phyloP scores from a whole-genome alignment of 2,888 invertebrate species.

The Boloria euphrosyne region DNA sequence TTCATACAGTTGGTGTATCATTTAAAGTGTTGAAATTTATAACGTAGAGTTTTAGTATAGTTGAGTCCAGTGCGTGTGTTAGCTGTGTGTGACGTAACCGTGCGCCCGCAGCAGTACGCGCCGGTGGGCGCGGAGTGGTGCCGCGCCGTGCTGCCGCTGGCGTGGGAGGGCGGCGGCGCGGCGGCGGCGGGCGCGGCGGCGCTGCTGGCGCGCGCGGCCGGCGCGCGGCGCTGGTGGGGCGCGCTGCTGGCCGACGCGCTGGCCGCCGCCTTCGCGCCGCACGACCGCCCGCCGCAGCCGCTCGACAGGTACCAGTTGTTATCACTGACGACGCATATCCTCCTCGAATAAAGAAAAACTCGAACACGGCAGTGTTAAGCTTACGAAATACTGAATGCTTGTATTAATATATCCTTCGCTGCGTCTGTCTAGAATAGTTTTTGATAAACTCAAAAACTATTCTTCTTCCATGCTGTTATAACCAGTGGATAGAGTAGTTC shows the following conservation, averaged over 20 bases:
- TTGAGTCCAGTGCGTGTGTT: not conserved
- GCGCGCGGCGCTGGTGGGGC: conserved; percentile 93
- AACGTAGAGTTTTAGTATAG: too few relatives aligned
- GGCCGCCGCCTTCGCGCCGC: conserved; percentile 88
- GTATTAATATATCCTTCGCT: too few relatives aligned
- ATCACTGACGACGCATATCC: too few relatives aligned
- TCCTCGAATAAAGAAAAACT: too few relatives aligned
- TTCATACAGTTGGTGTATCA: too few relatives aligned
- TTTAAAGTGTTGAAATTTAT: too few relatives aligned
- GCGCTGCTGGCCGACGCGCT: conserved; percentile 92
- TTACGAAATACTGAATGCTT: too few relatives aligned
- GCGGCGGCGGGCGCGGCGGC: conserved; percentile 90
- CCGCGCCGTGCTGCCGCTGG: conserved; percentile 73
- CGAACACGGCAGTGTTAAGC: too few relatives aligned
- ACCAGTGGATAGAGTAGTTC: too few relatives aligned
- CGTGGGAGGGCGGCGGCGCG: conserved; percentile 89
- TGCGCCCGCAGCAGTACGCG: conserved; percentile 50
- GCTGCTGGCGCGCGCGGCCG: conserved; percentile 89
- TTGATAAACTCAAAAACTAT: too few relatives aligned
- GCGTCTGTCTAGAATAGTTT: too few relatives aligned
- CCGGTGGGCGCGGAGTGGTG: conserved; percentile 63
- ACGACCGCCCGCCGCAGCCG: conserved; percentile 90
- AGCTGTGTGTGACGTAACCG: not conserved
- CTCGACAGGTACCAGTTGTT: conserved; percentile 84
- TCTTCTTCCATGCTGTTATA: too few relatives aligned